Conservation (phyloP, 2,888 invertebrate species). For the Stenodera caucasica region DNA sequence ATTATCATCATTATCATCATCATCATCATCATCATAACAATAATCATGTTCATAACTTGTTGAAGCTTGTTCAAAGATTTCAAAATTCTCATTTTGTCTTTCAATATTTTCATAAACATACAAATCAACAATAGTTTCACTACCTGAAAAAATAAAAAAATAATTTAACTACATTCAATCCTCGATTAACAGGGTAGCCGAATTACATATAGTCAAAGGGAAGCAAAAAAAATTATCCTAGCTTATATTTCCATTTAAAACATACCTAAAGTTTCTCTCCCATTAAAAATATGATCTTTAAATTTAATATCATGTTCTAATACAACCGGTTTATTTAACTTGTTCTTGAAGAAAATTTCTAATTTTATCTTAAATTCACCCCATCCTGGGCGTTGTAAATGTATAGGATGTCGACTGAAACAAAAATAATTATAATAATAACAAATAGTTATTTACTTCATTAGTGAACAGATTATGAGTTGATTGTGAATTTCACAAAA, state of each 20-base stretch:
- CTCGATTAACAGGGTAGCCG: no score
- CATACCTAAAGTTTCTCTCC: slow-evolving; percentile 80
- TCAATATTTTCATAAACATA: slow-evolving; percentile 60
- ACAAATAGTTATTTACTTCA: no score
- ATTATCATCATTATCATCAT: no score
- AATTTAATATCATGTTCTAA: slow-evolving; percentile 79
- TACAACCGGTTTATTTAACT: slow-evolving; percentile 75
- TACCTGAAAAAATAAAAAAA: slow-evolving; percentile 59
- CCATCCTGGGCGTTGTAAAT: slow-evolving; percentile 85
- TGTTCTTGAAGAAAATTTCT: slow-evolving; percentile 75
- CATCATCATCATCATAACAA: no score
- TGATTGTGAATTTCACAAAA: no score
- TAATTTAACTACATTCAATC: no score
- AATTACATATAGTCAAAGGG: no score
- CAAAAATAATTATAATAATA: no score
- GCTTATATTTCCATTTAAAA: no score
- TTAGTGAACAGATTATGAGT: no score
- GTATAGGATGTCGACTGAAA: slow-evolving; percentile 76
- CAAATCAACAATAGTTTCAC: slow-evolving; percentile 77
- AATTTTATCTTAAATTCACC: slow-evolving; percentile 87
- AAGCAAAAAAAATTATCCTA: no score
- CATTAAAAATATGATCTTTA: slow-evolving; percentile 75
- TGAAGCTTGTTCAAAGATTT: slow-evolving; percentile 16
- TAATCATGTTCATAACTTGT: slow-evolving; percentile 44
- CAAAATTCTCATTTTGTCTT: no score